Evolutionary conservation across 2,888 invertebrate genomes (phyloP).

Genomic region (Luffia ferchaultella): DNA sequence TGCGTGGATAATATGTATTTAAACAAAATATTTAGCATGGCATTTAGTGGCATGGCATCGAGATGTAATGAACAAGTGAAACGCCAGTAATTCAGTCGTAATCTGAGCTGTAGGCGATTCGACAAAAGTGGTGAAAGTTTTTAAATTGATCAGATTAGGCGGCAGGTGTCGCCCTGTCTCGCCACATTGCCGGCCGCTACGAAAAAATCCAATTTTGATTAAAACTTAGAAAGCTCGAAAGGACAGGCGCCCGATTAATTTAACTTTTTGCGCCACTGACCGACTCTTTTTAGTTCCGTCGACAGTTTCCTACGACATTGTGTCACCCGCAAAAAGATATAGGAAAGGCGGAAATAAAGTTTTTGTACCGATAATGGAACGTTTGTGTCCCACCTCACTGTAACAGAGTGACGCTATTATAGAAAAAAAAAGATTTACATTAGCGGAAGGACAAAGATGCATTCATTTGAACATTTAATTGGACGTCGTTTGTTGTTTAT

Average conservation of each 20-base stretch:
- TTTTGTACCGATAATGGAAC: neutral
- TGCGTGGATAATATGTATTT: too few relatives aligned
- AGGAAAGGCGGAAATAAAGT: neutral
- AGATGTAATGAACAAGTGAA: too few relatives aligned
- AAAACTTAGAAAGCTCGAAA: constrained; percentile 7
- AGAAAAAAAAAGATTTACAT: too few relatives aligned
- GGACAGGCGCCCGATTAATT: constrained; percentile 5
- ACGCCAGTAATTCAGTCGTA: neutral
- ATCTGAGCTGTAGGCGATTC: neutral
- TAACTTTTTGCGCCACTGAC: constrained; percentile 1
- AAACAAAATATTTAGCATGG: too few relatives aligned
- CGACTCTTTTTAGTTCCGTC: neutral
- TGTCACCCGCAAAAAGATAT: neutral
- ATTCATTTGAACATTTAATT: too few relatives aligned
- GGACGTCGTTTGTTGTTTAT: too few relatives aligned
- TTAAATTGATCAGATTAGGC: neutral
- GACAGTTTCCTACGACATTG: neutral
- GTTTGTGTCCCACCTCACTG: neutral
- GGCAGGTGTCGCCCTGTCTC: neutral
- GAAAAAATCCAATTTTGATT: constrained; percentile 3
- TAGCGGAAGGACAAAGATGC: too few relatives aligned
- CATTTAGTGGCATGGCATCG: too few relatives aligned
- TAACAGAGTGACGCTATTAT: too few relatives aligned
- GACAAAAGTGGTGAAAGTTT: neutral
- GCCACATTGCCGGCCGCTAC: neutral